A percentile compares a stretch with the other conserved stretches of the same genome.
Conservation (phyloP, 2,888 invertebrate genomes). For the Andrena haemorrhoa region DNA sequence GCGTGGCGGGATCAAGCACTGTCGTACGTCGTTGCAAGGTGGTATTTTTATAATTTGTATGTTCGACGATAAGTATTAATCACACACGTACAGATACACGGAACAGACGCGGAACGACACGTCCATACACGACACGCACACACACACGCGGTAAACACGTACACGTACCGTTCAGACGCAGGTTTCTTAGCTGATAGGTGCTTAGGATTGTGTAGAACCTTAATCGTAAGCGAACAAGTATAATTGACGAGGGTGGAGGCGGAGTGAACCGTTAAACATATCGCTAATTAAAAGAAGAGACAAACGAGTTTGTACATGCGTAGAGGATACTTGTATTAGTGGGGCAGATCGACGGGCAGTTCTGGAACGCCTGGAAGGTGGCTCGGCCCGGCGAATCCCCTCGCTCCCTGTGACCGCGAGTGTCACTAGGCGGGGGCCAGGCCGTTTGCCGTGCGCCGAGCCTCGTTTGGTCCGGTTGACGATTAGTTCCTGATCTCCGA, state of each 20-base stretch:
- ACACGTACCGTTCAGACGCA: constrained; percentile 54
- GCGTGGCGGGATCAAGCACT: constrained; percentile 59
- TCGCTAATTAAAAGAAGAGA: constrained; percentile 75
- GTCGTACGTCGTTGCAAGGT: constrained; percentile 69
- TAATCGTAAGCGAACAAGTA: constrained; percentile 67
- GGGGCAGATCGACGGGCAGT: constrained; percentile 42
- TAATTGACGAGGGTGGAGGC: constrained; percentile 43
- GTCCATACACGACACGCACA: not conserved
- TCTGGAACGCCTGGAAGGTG: constrained; percentile 41
- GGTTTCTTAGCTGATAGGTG: constrained; percentile 76
- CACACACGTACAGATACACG: constrained; percentile 45
- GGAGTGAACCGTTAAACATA: constrained; percentile 81
- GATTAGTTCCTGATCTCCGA: constrained; percentile 72
- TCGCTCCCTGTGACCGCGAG: not conserved
- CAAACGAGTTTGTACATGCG: constrained; percentile 39
- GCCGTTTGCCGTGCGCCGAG: constrained; percentile 21
- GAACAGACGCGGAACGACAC: not conserved
- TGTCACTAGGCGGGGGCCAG: not conserved
- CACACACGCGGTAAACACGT: not conserved
- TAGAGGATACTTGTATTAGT: constrained; percentile 19
- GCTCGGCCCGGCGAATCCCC: constrained; percentile 26
- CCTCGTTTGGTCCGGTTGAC: constrained; percentile 57
- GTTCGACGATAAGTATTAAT: constrained; percentile 71
- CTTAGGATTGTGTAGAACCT: constrained; percentile 76
- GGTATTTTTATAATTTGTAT: constrained; percentile 77